Conservation (phyloP, 2,888 invertebrate species). For the Fabriciana adippe region DNA sequence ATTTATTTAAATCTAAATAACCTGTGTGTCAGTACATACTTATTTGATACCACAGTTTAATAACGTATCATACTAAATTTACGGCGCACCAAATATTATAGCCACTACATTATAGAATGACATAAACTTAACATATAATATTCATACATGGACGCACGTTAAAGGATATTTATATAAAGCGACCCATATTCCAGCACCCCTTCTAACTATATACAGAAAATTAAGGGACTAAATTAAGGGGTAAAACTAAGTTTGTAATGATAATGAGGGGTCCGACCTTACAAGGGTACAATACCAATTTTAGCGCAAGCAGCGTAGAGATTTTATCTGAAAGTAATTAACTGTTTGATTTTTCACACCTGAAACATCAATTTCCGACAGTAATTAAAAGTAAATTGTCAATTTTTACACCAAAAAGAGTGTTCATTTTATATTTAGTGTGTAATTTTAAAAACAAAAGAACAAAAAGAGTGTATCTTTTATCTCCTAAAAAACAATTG, state of each 20-base stretch:
- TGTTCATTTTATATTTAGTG: too few species aligned
- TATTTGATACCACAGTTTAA: background rate
- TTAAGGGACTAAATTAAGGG: slow-evolving; percentile 41
- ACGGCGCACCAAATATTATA: background rate
- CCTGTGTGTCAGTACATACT: too few species aligned
- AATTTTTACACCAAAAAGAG: background rate
- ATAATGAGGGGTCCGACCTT: slow-evolving; percentile 39
- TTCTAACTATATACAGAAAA: slow-evolving; percentile 35
- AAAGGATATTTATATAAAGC: slow-evolving; percentile 31
- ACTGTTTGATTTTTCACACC: slow-evolving; percentile 2
- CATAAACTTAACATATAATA: slow-evolving; percentile 18
- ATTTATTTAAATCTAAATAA: too few species aligned
- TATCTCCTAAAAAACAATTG: too few species aligned
- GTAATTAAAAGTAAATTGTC: background rate
- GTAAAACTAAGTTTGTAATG: slow-evolving; percentile 40
- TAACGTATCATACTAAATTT: background rate
- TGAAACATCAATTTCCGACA: background rate
- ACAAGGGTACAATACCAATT: slow-evolving; percentile 34
- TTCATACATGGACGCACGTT: slow-evolving; percentile 16
- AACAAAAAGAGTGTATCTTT: too few species aligned
- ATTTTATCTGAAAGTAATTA: slow-evolving; percentile 39
- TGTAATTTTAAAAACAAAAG: too few species aligned
- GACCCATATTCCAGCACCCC: slow-evolving; percentile 27
- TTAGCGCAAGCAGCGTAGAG: slow-evolving; percentile 30
- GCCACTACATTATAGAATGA: background rate